These are phyloP conservation scores for Anadara kagoshimensis DNA, from an alignment of 1,140 invertebrate genomes.

Conservation along the genomic window DNA sequence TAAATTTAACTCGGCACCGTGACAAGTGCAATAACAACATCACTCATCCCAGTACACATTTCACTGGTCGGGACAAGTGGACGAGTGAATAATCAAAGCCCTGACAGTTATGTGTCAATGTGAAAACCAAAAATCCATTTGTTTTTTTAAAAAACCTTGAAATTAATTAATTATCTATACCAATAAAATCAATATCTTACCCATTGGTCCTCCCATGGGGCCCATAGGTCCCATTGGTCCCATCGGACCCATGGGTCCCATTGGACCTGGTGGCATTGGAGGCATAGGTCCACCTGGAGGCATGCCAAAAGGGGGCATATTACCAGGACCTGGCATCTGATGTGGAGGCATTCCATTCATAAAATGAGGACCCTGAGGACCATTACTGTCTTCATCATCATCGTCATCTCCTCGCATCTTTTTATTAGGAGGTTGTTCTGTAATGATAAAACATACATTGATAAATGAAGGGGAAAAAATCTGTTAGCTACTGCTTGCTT, in stretches of 20 bases:
- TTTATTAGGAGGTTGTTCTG: constrained; percentile 35
- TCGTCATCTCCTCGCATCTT: constrained; percentile 35
- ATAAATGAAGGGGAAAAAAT: background rate
- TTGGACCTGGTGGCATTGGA: constrained; percentile 53
- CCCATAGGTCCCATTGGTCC: constrained; percentile 67
- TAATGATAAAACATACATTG: constrained; percentile 5
- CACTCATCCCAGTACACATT: too few relatives aligned
- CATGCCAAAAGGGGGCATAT: constrained; percentile 42
- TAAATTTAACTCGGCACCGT: too few relatives aligned
- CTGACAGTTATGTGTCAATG: background rate
- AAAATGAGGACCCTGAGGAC: constrained; percentile 22
- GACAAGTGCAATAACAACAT: too few relatives aligned
- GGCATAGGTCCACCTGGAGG: constrained; percentile 50
- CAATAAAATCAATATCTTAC: constrained; percentile 30
- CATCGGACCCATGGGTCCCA: constrained; percentile 52
- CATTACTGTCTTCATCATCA: constrained; percentile 64
- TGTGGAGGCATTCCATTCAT: constrained; percentile 22
- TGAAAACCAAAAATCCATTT: background rate
- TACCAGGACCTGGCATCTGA: constrained; percentile 42
- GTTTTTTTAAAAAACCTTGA: background rate
- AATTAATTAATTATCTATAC: too few relatives aligned
- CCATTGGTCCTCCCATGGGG: constrained; percentile 74
- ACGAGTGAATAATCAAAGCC: too few relatives aligned
- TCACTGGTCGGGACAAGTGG: too few relatives aligned
- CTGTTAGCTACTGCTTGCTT: background rate